phyloP scores from a whole-genome alignment of 1,140 invertebrate genomes.

The Drosophila sucinea region DNA sequence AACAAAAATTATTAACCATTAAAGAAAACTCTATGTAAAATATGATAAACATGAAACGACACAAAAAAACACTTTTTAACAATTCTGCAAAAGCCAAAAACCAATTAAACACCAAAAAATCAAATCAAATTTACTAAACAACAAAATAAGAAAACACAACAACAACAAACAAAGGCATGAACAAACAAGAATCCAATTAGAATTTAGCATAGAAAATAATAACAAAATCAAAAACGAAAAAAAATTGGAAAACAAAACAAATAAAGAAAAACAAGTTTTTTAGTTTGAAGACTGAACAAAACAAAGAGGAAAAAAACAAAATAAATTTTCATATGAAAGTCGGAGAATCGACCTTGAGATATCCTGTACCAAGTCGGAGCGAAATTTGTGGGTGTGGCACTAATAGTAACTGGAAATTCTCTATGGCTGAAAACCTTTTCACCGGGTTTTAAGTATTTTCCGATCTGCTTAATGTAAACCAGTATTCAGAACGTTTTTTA shows the following conservation, averaged over 20 bases:
- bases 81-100: constrained; percentile 14
- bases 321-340: neutral
- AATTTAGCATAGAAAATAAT: constrained; percentile 57
- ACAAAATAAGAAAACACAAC: constrained; percentile 46
- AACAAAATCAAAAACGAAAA: constrained; percentile 38
- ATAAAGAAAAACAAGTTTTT: constrained; percentile 40
- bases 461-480: too few relatives aligned
- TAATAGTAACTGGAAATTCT: too few relatives aligned
- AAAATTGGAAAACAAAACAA: constrained; percentile 35
- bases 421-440: too few relatives aligned
- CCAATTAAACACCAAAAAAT: constrained; percentile 49
- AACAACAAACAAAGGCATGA: constrained; percentile 34
- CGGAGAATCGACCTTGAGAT: neutral
- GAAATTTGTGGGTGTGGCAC: too few relatives aligned
- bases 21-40: constrained; percentile 62
- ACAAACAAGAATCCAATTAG: constrained; percentile 53
- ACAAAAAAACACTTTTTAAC: constrained; percentile 30
- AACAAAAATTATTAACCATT: constrained; percentile 36
- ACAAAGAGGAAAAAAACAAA: neutral
- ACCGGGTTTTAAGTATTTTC: too few relatives aligned
- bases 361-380: neutral
- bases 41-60: constrained; percentile 45
- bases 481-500: too few relatives aligned
- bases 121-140: constrained; percentile 57
- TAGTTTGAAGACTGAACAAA: constrained; percentile 68